Conservation (phyloP, 2,113 vertebrate genomes). For the Mustelus asterias region DNA sequence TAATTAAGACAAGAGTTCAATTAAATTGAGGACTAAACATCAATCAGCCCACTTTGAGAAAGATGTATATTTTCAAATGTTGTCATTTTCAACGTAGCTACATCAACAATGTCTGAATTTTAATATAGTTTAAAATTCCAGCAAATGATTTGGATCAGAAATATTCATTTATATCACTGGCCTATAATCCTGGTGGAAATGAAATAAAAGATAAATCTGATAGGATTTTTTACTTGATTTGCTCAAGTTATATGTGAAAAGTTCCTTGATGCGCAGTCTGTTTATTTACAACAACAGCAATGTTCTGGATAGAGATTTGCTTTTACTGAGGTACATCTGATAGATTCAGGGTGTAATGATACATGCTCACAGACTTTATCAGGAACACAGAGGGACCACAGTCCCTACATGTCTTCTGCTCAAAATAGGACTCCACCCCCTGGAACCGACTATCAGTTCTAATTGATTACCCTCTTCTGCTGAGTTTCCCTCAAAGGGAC, state of each 20-base stretch:
- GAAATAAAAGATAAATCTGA: background rate
- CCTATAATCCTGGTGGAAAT: background rate
- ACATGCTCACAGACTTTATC: too few species aligned
- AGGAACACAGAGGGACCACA: too few species aligned
- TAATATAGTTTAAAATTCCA: background rate
- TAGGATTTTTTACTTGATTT: slow-evolving; percentile 6
- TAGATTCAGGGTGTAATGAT: background rate
- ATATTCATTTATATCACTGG: background rate
- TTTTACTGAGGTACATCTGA: background rate
- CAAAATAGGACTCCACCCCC: too few species aligned
- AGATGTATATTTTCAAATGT: background rate
- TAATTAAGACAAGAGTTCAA: background rate
- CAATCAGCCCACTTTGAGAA: background rate
- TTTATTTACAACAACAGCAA: background rate
- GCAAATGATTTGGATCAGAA: background rate
- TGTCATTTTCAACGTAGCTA: background rate
- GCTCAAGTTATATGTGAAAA: background rate
- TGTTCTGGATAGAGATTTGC: background rate
- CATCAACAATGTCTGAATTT: background rate
- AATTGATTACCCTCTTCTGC: too few species aligned
- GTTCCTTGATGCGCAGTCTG: background rate
- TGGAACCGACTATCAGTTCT: too few species aligned
- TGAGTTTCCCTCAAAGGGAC: too few species aligned
- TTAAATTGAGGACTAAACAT: background rate
- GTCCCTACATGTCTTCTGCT: too few species aligned